Evolutionary conservation across 64 coral and sea anemone genomes (phyloP).

Genomic region (Montipora efflorescens): DNA sequence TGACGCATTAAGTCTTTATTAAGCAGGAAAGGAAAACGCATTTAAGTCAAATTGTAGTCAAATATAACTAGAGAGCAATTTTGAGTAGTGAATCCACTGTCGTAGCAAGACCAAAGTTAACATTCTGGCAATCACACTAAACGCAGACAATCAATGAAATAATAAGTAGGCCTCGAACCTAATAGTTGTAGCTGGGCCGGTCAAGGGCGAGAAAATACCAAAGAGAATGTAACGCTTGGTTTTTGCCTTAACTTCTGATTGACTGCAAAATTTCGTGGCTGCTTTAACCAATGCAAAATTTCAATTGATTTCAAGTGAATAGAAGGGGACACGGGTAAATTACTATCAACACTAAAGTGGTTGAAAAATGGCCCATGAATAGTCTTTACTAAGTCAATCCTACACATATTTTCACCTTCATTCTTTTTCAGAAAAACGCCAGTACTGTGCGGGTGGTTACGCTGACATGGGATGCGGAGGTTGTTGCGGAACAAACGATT

Average conservation of each 20-base stretch:
- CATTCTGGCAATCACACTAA: neutral
- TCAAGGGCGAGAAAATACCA: neutral
- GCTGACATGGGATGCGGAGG: neutral
- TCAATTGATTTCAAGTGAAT: no score
- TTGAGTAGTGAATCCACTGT: neutral
- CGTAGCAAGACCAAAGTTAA: neutral
- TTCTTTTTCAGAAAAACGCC: neutral
- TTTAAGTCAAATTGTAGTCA: no score
- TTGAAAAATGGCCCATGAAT: neutral
- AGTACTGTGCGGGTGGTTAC: neutral
- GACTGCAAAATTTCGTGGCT: no score
- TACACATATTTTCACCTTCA: neutral
- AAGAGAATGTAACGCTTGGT: no score
- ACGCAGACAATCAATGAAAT: neutral
- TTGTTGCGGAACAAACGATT: slow-evolving; percentile 6
- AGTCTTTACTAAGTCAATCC: neutral
- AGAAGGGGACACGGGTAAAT: no score
- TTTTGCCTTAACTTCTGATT: no score
- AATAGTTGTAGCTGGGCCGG: neutral
- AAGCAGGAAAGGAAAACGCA: neutral
- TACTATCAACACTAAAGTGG: no score
- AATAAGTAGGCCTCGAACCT: neutral
- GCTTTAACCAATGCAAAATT: no score
- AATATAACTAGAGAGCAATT: no score
- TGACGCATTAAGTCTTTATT: neutral